Conservation (phyloP, 1,140 invertebrate genomes). For the Druon quercuslanigerum region DNA sequence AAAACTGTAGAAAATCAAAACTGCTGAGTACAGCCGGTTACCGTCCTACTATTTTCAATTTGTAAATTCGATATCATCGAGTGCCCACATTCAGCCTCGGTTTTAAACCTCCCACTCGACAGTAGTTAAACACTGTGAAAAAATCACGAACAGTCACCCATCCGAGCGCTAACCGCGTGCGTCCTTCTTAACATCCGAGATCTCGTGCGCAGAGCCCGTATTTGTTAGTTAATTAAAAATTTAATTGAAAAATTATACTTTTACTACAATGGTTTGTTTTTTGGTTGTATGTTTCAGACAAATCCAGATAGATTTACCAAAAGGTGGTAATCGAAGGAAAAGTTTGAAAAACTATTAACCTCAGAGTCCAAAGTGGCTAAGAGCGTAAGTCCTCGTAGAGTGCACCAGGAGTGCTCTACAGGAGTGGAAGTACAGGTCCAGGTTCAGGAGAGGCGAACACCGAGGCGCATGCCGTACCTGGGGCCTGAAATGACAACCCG, state of each 20-base stretch:
- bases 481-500: conserved; percentile 78
- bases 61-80: too few relatives aligned
- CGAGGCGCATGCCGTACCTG: conserved; percentile 81
- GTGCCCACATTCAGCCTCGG: too few relatives aligned
- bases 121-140: too few relatives aligned
- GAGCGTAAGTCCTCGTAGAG: conserved; percentile 69
- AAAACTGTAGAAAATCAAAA: too few relatives aligned
- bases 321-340: not conserved
- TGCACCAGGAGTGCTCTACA: conserved; percentile 67
- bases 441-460: conserved; percentile 57
- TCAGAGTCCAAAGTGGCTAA: conserved; percentile 68
- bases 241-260: not conserved
- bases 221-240: too few relatives aligned
- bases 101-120: too few relatives aligned
- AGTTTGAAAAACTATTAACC: conserved; percentile 50
- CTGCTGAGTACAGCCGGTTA: too few relatives aligned
- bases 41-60: too few relatives aligned
- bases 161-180: too few relatives aligned
- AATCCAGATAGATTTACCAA: conserved; percentile 16
- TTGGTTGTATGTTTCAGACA: conserved; percentile 37
- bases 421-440: conserved; percentile 58
- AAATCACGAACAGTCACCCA: too few relatives aligned
- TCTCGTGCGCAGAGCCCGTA: too few relatives aligned
- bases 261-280: not conserved
- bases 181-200: too few relatives aligned